Evolutionary conservation across 2,888 invertebrate species (phyloP), one percentile per base, ranked within the genome.

Genomic region (Tyria jacobaeae): DNA sequence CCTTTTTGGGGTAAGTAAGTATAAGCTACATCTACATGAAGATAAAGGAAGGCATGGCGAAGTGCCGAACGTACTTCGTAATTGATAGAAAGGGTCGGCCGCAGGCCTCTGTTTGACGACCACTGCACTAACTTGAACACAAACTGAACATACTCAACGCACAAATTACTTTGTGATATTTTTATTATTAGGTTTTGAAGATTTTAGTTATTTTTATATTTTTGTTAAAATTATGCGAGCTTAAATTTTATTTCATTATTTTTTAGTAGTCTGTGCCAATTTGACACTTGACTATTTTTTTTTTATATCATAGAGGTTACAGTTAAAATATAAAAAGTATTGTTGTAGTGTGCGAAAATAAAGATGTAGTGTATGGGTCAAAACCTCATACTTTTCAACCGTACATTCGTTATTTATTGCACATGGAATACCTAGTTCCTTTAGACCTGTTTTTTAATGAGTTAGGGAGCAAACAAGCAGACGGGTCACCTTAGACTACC

Each of bases 221-320:
- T 61, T 62, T 68, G 59, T 62, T 58, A 57, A 15, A 61, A 64
- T 67, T 58, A 57, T 64, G 52, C 37, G 17, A 49, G 57, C 58
- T 54, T 57, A 62, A n/a, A 66, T 66, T 68, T 64, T 48, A 67
- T 51, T 64, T 74, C 67, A 74, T 74, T 56, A 41, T 65, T 61
- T 41, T 62, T 70, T 61, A 62, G 58, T 53, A 47, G 21, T 52
- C 54, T 66, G 55, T 44, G 47, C 25, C 37, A n/a, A 25, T 56
- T 57, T 65, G 75, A 72, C 73, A 66, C 49, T 14, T n/a, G 25
- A 49, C 15, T 21, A 35, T 12, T 14, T 31, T 50, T 44, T 34
- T 55, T 27, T 50, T 9, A 24, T 34, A 12, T 35, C 17, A 49
- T 3, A 12, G n/a, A 27, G 27, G 1, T 49, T 4, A 2, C 2